Percentiles rank a stretch among this genome's conserved stretches.
Evolutionary conservation across 92 coral and sea anemone genomes (phyloP).

Genomic region (Epizoanthus illoricatus): DNA sequence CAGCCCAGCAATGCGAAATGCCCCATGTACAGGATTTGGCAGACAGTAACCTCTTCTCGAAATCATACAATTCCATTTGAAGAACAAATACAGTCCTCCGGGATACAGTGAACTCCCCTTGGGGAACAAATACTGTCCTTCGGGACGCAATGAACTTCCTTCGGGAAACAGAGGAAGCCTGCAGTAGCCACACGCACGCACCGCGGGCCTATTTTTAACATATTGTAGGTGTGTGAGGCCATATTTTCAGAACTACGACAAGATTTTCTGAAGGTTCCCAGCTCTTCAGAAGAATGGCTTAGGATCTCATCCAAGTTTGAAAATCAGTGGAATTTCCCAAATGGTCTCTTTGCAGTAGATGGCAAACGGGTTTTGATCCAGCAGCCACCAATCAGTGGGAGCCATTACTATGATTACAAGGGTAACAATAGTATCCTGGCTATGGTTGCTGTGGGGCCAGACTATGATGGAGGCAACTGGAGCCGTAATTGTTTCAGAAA

Average conservation of each 20-base stretch:
- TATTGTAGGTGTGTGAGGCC: constrained; percentile 32
- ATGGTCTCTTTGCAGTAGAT: constrained; percentile 55
- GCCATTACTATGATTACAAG: constrained; percentile 45
- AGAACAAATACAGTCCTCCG: too few species aligned
- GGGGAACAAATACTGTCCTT: too few species aligned
- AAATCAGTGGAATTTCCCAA: constrained; percentile 47
- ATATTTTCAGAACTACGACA: constrained; percentile 17
- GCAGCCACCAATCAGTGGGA: constrained; percentile 57
- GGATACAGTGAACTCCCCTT: too few species aligned
- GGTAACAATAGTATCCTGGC: constrained; percentile 48
- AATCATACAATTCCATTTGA: too few species aligned
- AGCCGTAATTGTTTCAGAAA: constrained; percentile 25
- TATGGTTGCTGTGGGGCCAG: constrained; percentile 40
- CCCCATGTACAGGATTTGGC: too few species aligned
- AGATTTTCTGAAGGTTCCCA: constrained; percentile 37
- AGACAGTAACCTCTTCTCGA: too few species aligned
- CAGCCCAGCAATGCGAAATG: too few species aligned
- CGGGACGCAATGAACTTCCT: too few species aligned
- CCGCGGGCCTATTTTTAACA: too few species aligned
- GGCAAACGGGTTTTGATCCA: constrained; percentile 50
- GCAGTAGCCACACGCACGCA: too few species aligned
- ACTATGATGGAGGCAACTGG: constrained; percentile 16
- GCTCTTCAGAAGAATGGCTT: constrained; percentile 32
- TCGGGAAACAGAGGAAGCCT: too few species aligned
- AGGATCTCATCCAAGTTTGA: constrained; percentile 38